These are phyloP conservation scores for Adelges cooleyi DNA, from an alignment of 1,140 invertebrate genomes.

Conservation along the genomic window DNA sequence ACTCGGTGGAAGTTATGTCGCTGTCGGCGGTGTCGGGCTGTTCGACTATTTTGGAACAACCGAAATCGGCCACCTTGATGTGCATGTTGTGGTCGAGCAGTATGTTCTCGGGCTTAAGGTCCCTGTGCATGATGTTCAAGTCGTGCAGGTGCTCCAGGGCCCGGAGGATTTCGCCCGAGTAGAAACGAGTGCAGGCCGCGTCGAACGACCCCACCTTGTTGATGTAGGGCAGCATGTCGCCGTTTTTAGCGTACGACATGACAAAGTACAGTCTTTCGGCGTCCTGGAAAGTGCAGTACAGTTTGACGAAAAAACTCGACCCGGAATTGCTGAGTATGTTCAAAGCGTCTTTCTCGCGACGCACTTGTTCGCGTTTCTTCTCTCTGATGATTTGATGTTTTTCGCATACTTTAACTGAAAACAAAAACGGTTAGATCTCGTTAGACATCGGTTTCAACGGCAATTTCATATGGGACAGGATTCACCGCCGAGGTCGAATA, in stretches of 20 bases:
- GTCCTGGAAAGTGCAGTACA: conserved; percentile 97
- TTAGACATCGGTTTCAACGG: no score
- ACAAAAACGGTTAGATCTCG: no score
- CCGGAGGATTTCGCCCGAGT: conserved; percentile 71
- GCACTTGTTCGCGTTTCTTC: conserved; percentile 85
- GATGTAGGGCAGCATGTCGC: conserved; percentile 84
- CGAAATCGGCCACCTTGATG: conserved; percentile 94
- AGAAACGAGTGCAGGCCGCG: conserved; percentile 79
- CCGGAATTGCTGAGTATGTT: conserved; percentile 53
- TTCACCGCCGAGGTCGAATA: no score
- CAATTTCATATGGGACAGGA: no score
- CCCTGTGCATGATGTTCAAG: conserved; percentile 78
- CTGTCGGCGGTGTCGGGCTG: conserved; percentile 33
- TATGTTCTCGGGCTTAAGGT: conserved; percentile 84
- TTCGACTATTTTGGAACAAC: conserved; percentile 72
- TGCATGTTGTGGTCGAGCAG: conserved; percentile 89
- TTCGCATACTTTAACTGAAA: conserved; percentile 89
- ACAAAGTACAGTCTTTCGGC: conserved; percentile 88
- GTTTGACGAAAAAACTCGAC: conserved; percentile 74
- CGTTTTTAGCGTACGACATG: conserved; percentile 86
- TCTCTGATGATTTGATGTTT: conserved; percentile 85
- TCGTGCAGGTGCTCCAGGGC: conserved; percentile 88
- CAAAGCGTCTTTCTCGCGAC: conserved; percentile 82
- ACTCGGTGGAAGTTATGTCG: conserved; percentile 21
- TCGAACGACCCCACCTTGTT: conserved; percentile 85